phyloP scores from a whole-genome alignment of 2,888 invertebrate species.

The Globia sparganii region DNA sequence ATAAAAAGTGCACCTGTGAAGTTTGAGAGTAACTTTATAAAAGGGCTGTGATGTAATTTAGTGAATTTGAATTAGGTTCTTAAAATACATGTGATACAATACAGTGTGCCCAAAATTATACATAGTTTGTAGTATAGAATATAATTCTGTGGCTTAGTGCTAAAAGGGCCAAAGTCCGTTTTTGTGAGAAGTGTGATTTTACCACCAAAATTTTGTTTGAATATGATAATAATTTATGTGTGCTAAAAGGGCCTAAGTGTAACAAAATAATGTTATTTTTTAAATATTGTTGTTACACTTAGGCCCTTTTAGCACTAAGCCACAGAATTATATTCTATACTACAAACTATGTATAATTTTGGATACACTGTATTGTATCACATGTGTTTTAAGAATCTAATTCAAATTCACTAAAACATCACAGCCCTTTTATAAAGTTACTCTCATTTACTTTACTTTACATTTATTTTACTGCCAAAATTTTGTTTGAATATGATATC shows the following conservation, averaged over 20 bases:
- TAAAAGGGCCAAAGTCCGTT: no score
- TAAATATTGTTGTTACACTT: no score
- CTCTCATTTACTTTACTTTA: no score
- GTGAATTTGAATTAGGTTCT: background rate
- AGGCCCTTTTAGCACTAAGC: no score
- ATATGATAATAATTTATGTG: no score
- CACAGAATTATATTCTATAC: background rate
- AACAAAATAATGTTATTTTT: no score
- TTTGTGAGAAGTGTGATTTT: no score
- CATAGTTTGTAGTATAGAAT: background rate
- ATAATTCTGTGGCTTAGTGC: no score
- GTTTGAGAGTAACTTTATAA: constrained; percentile 9
- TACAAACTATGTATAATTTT: background rate
- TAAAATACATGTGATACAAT: background rate
- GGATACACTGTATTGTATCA: background rate
- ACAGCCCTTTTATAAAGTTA: background rate
- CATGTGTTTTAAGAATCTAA: background rate
- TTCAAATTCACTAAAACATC: background rate
- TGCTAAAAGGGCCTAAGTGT: no score
- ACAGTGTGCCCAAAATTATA: background rate
- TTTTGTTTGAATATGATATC: no score
- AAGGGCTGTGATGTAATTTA: background rate
- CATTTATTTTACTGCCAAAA: no score
- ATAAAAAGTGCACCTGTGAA: background rate
- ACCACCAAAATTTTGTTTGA: no score